A percentile compares a stretch with the other conserved stretches of the same genome.
Conservation (phyloP, 1,140 invertebrate genomes). For the Trichonephila clavata region DNA sequence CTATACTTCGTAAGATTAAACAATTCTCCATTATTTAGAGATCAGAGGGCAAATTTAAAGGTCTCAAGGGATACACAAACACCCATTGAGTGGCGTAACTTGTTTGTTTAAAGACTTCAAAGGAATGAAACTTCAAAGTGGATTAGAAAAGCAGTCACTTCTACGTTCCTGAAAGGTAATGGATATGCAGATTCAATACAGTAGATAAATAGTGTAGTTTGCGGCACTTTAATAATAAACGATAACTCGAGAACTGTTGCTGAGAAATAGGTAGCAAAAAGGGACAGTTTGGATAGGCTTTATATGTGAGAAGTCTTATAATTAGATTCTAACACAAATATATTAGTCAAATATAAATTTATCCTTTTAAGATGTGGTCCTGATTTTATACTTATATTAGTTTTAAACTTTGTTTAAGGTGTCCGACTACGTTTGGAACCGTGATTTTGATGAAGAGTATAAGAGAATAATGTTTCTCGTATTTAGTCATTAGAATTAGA, state of each 20-base stretch:
- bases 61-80: constrained; percentile 13
- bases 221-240: not conserved
- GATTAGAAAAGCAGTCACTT: constrained; percentile 41
- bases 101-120: constrained; percentile 41
- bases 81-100: constrained; percentile 30
- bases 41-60: constrained; percentile 36
- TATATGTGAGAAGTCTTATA: too few species aligned
- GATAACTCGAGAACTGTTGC: not conserved
- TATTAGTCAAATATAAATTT: too few species aligned
- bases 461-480: too few species aligned
- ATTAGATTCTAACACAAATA: too few species aligned
- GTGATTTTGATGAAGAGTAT: too few species aligned
- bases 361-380: too few species aligned
- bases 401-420: too few species aligned
- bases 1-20: constrained; percentile 14
- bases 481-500: too few species aligned
- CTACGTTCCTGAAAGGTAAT: constrained; percentile 31
- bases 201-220: constrained; percentile 17
- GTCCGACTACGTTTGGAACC: too few species aligned
- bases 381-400: too few species aligned
- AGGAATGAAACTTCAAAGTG: constrained; percentile 36
- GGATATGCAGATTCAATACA: constrained; percentile 1
- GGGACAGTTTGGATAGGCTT: too few species aligned
- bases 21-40: constrained; percentile 43
- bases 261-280: not conserved